Evolutionary conservation across 2,797 vertebrate species (phyloP), one percentile per base, ranked within the genome.

Genomic region (Pyrrhura leucotis): DNA sequence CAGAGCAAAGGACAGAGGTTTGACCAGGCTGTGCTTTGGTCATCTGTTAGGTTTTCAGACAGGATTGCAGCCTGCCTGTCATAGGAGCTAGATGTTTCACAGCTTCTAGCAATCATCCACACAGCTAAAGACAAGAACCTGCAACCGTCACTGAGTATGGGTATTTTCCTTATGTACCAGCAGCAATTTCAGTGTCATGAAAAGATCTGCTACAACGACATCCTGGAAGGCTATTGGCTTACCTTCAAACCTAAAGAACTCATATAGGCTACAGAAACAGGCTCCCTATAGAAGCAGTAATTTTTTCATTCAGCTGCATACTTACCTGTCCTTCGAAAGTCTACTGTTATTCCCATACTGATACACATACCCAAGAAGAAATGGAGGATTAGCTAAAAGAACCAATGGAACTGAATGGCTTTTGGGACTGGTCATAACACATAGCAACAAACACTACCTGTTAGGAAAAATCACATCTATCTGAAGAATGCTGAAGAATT

Each of bases 21-120:
- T 62, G 56, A 17, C 33, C 26, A 71, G 51, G 39, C n/a, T 83
- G 83, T 71, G 48, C 33, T 80, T 86, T 1, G 0, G 11, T 58
- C 77, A 79, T 26, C 50, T 75, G 47, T 10, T 53, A 71, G 73
- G 12, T 69, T 92, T 94, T 85, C 85, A 76, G 61, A 56, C 28
- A 62, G 50, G 56, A 83, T 39, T 6, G 8, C 61, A 77, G 75
- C 56, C 44, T 84, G 51, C 40, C 33, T 73, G 66, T 67, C 23
- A 9, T 8, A 76, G 71, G 59, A 87, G 63, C 75, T 33, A 29
- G 51, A 78, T 48, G 35, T 87, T 90, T 82, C 91, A 61, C 86
- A 92, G 81, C 51, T 94, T 87, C 74, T 42, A 48, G 58, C 22
- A 54, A 33, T 10, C 20, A 21, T 93, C 67, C 62, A 51, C n/a